Percentiles rank a stretch among this genome's conserved stretches.
Conservation (phyloP, 2,113 vertebrate species). For the Ranitomeya variabilis region DNA sequence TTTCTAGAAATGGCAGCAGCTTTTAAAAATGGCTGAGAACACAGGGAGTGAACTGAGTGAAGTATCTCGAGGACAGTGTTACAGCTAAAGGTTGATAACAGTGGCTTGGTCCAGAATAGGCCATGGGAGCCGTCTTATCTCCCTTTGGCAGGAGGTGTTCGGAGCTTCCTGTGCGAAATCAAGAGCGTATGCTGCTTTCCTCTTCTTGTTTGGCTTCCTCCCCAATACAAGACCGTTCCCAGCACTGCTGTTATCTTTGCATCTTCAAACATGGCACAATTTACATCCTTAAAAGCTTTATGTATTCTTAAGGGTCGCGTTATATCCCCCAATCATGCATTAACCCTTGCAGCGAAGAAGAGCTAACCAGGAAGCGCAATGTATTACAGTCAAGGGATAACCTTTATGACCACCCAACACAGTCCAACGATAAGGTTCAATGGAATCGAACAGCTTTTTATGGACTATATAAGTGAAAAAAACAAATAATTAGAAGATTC, state of each 20-base stretch:
- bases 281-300: conserved; percentile 97
- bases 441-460: background rate
- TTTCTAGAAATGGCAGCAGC: conserved; percentile 68
- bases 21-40: conserved; percentile 74
- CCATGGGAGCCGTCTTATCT: conserved; percentile 99
- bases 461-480: background rate
- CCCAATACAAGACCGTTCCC: conserved; percentile 95
- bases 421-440: no score
- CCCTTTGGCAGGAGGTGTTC: conserved; percentile 92
- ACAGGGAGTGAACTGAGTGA: conserved; percentile 55
- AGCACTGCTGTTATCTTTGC: conserved; percentile 98
- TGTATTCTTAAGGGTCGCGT: conserved; percentile 86
- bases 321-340: conserved; percentile 63
- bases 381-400: no score
- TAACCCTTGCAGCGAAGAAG: conserved; percentile 37
- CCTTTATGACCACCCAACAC: background rate
- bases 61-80: conserved; percentile 74
- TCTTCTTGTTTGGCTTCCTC: conserved; percentile 99
- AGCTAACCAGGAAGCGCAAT: background rate
- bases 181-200: conserved; percentile 93
- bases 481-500: background rate
- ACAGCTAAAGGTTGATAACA: conserved; percentile 79
- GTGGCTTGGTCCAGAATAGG: conserved; percentile 87
- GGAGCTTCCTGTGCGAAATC: conserved; percentile 99
- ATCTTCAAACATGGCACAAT: conserved; percentile 99